Base-by-base conservation (phyloP, 2,113 vertebrate genomes). In the Fulmarus glacialis region DNA sequence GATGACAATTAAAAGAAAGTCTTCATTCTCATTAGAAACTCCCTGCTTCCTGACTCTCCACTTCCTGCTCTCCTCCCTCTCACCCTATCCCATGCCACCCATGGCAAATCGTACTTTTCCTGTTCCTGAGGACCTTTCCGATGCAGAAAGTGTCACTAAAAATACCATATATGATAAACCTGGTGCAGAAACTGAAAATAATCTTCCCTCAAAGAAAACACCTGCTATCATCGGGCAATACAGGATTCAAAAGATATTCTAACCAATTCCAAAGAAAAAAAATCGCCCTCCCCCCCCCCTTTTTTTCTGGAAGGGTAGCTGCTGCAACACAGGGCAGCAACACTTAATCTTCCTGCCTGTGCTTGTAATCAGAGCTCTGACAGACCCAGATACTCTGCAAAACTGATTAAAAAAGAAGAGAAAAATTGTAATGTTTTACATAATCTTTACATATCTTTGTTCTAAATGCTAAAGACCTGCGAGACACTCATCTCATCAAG, bases 391-490 rank as follows among this genome's bases (percentile, higher is more conserved):
- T 42, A 82, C 22, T 56, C 63, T 17, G 42, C 8, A 50, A 73
- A 89, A 87, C 50, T 32, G 60, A 70, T 63, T 89, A 50, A 62
- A 77, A 59, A 87, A 59, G 3, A 56, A 8, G 17, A 62, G 38
- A 53, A 63, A 80, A 84, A 81, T 14, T 43, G 19, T 72, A 12
- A 15, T 22, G 81, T 20, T 89, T 82, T 56, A 80, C 75, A 63
- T 80, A 92, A 63, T 75, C 94, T 89, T 92, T 56, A 92, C 40
- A 27, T 52, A 97, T 86, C 93, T 97, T 97, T 96, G 85, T 94
- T 95, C 96, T 74, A 77, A 94, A 94, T 16, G 74, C 80, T 94
- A 15, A 66, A 71, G 80, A 94, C 43, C 87, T 79, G 63, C 0
- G 20, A 96, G 83, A 81, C 91, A 56, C 73, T 73, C 72, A 73